phyloP scores from a whole-genome alignment of 2,797 vertebrate genomes.

The Brotula barbata region DNA sequence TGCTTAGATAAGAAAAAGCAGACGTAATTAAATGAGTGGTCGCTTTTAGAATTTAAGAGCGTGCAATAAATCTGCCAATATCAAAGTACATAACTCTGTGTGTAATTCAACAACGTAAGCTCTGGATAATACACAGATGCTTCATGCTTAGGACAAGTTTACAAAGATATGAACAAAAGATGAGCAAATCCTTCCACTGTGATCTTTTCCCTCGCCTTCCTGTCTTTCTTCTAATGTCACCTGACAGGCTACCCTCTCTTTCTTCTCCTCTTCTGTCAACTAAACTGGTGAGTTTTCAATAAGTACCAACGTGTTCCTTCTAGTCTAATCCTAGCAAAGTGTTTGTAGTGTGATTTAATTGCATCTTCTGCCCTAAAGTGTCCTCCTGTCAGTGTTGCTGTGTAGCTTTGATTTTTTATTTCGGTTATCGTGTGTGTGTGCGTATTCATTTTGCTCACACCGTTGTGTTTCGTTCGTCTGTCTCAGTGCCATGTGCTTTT shows the following conservation, averaged over 20 bases:
- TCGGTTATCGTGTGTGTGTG: too few relatives aligned
- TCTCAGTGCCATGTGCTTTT: too few relatives aligned
- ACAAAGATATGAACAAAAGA: not conserved
- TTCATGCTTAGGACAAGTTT: not conserved
- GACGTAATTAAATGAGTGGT: constrained; percentile 21
- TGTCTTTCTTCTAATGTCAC: not conserved
- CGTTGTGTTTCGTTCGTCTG: too few relatives aligned
- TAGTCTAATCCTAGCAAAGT: not conserved
- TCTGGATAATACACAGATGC: constrained; percentile 7
- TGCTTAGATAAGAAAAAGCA: constrained; percentile 11
- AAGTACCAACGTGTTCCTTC: not conserved
- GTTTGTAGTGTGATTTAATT: not conserved
- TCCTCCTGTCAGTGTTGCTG: not conserved
- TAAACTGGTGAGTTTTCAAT: not conserved
- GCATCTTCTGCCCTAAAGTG: not conserved
- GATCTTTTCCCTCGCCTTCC: not conserved
- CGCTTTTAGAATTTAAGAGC: constrained; percentile 27
- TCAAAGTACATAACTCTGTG: constrained; percentile 6
- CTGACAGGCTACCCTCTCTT: not conserved
- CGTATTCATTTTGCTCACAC: too few relatives aligned
- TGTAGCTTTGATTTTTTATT: too few relatives aligned
- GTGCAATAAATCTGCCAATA: constrained; percentile 18
- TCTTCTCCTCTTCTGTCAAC: not conserved
- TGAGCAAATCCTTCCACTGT: constrained; percentile 15
- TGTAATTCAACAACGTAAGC: not conserved